These are phyloP conservation scores for Scarus forsteni DNA, from an alignment of 2,797 vertebrate genomes.

Conservation along the genomic window DNA sequence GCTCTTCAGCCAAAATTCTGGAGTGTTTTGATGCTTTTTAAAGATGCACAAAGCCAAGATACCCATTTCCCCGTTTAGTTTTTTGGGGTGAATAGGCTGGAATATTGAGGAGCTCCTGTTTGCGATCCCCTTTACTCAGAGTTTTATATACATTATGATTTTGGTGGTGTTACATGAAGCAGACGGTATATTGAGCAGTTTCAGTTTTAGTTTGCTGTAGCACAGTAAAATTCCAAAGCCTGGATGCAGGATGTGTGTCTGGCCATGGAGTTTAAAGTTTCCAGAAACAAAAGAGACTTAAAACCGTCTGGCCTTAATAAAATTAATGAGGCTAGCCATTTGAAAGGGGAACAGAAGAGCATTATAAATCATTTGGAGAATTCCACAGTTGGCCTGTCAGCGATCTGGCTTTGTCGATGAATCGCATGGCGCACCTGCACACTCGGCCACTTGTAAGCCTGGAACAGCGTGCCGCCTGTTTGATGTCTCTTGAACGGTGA, in stretches of 20 bases:
- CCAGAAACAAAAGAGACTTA: slow-evolving; percentile 68
- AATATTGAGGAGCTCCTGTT: too few species aligned
- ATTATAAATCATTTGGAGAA: slow-evolving; percentile 66
- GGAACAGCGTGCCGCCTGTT: slow-evolving; percentile 75
- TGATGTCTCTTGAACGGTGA: slow-evolving; percentile 80
- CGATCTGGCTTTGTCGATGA: slow-evolving; percentile 69
- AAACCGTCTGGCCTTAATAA: slow-evolving; percentile 68
- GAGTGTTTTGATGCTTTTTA: too few species aligned
- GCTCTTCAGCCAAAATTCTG: too few species aligned
- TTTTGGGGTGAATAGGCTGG: too few species aligned
- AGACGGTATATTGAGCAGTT: slow-evolving; percentile 22
- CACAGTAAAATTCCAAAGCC: slow-evolving; percentile 25
- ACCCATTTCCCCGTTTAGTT: too few species aligned
- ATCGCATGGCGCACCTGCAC: slow-evolving; percentile 80
- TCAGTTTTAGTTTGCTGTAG: slow-evolving; percentile 15
- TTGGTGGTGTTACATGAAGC: slow-evolving; percentile 16
- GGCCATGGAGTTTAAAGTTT: slow-evolving; percentile 59
- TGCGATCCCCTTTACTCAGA: too few species aligned
- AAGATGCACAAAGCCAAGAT: too few species aligned
- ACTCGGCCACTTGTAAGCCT: slow-evolving; percentile 73
- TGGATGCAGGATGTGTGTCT: slow-evolving; percentile 27
- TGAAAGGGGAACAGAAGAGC: slow-evolving; percentile 58
- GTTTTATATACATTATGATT: slow-evolving; percentile 16
- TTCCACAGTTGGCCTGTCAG: slow-evolving; percentile 67
- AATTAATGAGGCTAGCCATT: slow-evolving; percentile 73